Conservation (phyloP, 2,113 vertebrate genomes). For the Rhinogobius similis region DNA sequence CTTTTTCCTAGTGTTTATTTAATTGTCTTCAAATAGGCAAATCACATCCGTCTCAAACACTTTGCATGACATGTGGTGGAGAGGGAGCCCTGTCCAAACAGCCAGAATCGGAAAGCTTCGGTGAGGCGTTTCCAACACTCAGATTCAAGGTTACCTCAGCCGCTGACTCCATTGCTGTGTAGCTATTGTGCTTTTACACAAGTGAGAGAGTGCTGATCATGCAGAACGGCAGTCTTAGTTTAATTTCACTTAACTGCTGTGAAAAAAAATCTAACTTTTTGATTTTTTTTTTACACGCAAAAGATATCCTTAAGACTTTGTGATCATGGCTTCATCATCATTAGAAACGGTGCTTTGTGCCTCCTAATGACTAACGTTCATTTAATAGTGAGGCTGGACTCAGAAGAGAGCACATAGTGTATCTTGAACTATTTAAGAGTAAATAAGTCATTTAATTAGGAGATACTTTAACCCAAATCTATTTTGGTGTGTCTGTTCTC, state of each 20-base stretch:
- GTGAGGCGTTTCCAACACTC: constrained; percentile 71
- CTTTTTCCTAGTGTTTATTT: constrained; percentile 69
- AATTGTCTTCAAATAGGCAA: constrained; percentile 74
- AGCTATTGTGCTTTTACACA: constrained; percentile 61
- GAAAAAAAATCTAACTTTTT: constrained; percentile 29
- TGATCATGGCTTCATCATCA: constrained; percentile 54
- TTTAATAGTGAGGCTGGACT: constrained; percentile 57
- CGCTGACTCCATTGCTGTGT: constrained; percentile 67
- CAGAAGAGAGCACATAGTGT: constrained; percentile 50
- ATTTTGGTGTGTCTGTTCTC: constrained; percentile 65
- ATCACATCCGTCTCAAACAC: constrained; percentile 72
- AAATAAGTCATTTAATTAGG: constrained; percentile 57
- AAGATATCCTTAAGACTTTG: constrained; percentile 44
- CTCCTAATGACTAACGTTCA: constrained; percentile 54
- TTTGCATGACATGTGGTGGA: constrained; percentile 82
- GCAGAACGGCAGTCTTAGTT: constrained; percentile 53
- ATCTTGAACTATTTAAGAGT: constrained; percentile 50
- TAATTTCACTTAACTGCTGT: constrained; percentile 51
- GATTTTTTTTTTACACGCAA: constrained; percentile 45
- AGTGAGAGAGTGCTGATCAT: constrained; percentile 48
- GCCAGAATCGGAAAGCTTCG: constrained; percentile 74
- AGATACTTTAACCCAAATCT: constrained; percentile 68
- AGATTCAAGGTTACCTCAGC: constrained; percentile 69
- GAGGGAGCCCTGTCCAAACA: constrained; percentile 72
- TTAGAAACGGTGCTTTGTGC: constrained; percentile 68